Conservation (phyloP, 2,113 vertebrate species). For the Corythoichthys haematopterus region DNA sequence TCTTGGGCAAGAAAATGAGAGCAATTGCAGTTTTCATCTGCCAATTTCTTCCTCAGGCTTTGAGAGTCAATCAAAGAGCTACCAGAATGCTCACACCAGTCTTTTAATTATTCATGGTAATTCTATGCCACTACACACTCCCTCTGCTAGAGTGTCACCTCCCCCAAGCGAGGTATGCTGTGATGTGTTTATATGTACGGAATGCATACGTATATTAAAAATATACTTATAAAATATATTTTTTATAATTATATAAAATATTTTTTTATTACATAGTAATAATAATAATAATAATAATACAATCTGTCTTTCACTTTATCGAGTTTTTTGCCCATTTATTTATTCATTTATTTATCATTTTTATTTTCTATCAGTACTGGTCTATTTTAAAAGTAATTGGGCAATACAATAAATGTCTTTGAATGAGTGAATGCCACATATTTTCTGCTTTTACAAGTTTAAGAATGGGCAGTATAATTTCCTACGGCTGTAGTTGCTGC, state of each 20-base stretch:
- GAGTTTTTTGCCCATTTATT: too few species aligned
- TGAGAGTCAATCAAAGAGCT: slow-evolving; percentile 72
- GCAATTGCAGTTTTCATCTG: slow-evolving; percentile 69
- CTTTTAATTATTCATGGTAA: slow-evolving; percentile 75
- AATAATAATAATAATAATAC: too few species aligned
- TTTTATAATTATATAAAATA: background rate
- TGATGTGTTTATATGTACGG: slow-evolving; percentile 66
- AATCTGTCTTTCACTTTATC: background rate
- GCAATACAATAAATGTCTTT: too few species aligned
- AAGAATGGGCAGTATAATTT: slow-evolving; percentile 23
- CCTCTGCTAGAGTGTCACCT: slow-evolving; percentile 59
- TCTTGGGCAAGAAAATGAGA: slow-evolving; percentile 54
- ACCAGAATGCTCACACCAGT: slow-evolving; percentile 72
- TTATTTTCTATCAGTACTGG: too few species aligned
- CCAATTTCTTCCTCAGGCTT: slow-evolving; percentile 67
- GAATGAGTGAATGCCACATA: slow-evolving; percentile 12
- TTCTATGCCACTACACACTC: slow-evolving; percentile 54
- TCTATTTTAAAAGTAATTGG: too few species aligned
- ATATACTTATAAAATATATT: background rate
- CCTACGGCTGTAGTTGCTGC: slow-evolving; percentile 1
- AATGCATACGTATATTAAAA: slow-evolving; percentile 38
- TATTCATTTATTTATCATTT: too few species aligned
- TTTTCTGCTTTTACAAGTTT: slow-evolving; percentile 29
- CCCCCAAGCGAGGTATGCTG: slow-evolving; percentile 59
- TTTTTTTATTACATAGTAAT: too few species aligned